Percentiles rank a stretch among this genome's conserved stretches.
phyloP scores from a whole-genome alignment of 2,797 vertebrate species.

The Hyperoplus immaculatus region DNA sequence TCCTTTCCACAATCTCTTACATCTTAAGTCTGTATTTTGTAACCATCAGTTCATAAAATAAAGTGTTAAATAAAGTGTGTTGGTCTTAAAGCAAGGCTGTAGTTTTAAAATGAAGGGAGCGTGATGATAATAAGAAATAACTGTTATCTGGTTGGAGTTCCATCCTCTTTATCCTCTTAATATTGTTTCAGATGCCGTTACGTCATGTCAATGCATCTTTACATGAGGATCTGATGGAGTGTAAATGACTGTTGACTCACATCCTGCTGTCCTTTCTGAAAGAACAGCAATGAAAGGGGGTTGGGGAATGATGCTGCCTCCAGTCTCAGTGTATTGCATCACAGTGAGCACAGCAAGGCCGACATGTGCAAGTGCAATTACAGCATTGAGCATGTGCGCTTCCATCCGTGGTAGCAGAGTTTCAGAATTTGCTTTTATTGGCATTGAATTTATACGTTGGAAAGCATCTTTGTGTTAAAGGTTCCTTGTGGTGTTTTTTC shows the following conservation, averaged over 20 bases:
- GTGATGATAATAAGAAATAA: constrained; percentile 32
- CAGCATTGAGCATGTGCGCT: background rate
- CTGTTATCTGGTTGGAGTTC: constrained; percentile 43
- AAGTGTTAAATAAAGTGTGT: background rate
- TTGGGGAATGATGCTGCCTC: background rate
- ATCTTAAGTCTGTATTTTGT: no score
- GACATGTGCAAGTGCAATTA: background rate
- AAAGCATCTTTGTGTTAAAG: background rate
- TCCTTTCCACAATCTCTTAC: no score
- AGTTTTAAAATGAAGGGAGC: background rate
- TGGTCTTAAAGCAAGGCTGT: background rate
- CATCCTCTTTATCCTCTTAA: constrained; percentile 52
- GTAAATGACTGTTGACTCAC: constrained; percentile 41
- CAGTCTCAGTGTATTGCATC: constrained; percentile 9
- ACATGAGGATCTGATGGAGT: constrained; percentile 36
- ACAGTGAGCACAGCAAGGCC: constrained; percentile 19
- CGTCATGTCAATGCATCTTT: constrained; percentile 45
- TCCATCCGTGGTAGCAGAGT: background rate
- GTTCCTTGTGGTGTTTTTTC: background rate
- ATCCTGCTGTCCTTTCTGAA: constrained; percentile 34
- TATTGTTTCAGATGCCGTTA: constrained; percentile 55
- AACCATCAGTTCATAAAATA: background rate
- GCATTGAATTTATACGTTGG: background rate
- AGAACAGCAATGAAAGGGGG: background rate
- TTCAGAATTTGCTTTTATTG: background rate